Evolutionary conservation across 2,113 vertebrate species (phyloP), one percentile per base, ranked within the genome.

Genomic region (Hoplias malabaricus): DNA sequence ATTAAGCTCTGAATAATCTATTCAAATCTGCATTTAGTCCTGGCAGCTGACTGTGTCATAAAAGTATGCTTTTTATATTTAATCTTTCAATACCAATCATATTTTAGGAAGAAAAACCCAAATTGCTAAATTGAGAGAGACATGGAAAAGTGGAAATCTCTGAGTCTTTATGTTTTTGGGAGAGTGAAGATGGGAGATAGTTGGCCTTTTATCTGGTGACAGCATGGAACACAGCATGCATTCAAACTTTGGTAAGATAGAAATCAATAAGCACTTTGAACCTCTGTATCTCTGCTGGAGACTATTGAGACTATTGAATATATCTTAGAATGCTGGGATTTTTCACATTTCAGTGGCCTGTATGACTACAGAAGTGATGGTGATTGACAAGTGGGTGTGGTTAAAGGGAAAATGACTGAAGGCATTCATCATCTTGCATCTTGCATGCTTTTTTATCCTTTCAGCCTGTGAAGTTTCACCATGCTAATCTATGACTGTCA

Each of bases 1-100:
- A 53, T 75, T 65, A 40, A 27, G 9, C 33, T 53, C 31, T n/a
- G 43, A 29, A 27, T 66, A 65, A 75, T 66, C 61, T 1, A 75
- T 53, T 75, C 61, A 75, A 27, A 36, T 53, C 33, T 54, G 31
- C 59, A 38, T 75, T 66, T 75, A 53, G 42, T 38, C 61, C 66
- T 53, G 73, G 61, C 43, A 53, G 13, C 38, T 65, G 73, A 65
- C 43, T 50, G 31, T 66, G 40, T 34, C 29, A 54, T 54, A 31
- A 38, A 66, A 12, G 5, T 9, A 5, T 56, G 46, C 4, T 31
- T 34, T 65, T 65, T 38, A 21, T 36, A n/a, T 38, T 65, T 2
- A n/a, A 53, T 53, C 57, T 65, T 65, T 21, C 14, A 36, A 38
- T 31, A 27, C 43, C 62, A 53, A 53, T 65, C 42, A 53, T n/a